Evolutionary conservation across 2,888 invertebrate genomes (phyloP).

Genomic region (Anoplius nigerrimus): DNA sequence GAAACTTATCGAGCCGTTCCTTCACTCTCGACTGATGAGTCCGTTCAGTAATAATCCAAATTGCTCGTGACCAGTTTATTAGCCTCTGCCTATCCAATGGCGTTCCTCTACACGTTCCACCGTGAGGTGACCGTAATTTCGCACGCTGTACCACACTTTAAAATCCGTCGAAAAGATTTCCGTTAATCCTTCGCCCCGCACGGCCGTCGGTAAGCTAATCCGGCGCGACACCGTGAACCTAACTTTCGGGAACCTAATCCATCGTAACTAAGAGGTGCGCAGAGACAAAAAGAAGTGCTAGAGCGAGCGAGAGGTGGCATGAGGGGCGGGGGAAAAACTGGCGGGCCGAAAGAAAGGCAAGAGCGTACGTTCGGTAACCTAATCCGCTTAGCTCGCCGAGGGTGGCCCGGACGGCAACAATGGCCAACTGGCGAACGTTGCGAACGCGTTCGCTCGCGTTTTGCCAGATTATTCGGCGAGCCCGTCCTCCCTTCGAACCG

Average conservation of each 20-base stretch:
- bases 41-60: too few species aligned
- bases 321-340: neutral
- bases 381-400: neutral
- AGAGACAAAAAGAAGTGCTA: neutral
- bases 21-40: too few species aligned
- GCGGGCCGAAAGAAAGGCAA: neutral
- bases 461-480: too few species aligned
- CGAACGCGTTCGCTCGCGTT: neutral
- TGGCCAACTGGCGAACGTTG: conserved; percentile 16
- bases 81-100: too few species aligned
- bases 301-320: neutral
- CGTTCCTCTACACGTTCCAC: too few species aligned
- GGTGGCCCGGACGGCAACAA: conserved; percentile 14
- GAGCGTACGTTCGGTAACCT: conserved; percentile 3
- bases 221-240: conserved; percentile 4
- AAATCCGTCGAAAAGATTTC: too few species aligned
- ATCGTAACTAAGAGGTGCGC: neutral
- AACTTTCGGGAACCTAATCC: conserved; percentile 11
- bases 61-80: too few species aligned
- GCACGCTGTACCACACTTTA: too few species aligned
- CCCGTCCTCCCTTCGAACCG: too few species aligned
- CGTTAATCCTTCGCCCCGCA: too few species aligned
- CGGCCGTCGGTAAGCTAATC: conserved; percentile 1
- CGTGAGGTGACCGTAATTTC: too few species aligned
- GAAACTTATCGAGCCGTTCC: too few species aligned